phyloP scores from a whole-genome alignment of 1,140 invertebrate species.

The Brachionus manjavacas region DNA sequence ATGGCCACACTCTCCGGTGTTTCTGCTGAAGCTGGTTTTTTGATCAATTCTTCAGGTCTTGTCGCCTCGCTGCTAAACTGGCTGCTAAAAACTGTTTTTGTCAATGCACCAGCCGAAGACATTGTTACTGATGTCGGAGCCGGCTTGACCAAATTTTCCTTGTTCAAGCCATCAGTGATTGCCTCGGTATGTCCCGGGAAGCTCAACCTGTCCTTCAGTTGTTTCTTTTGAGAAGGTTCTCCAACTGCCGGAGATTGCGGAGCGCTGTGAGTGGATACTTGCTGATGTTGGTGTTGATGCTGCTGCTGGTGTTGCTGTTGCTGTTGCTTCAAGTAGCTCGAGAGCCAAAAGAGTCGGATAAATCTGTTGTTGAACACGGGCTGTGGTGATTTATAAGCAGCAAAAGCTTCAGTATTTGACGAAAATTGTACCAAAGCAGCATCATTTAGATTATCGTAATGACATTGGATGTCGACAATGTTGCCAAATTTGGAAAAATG shows the following conservation, averaged over 20 bases:
- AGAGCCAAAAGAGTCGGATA: slow-evolving; percentile 21
- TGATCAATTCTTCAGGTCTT: not conserved
- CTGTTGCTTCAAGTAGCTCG: not conserved
- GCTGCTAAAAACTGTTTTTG: slow-evolving; percentile 5
- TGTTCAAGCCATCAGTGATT: not conserved
- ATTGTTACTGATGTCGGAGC: not conserved
- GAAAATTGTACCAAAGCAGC: slow-evolving; percentile 20
- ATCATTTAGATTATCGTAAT: slow-evolving; percentile 17
- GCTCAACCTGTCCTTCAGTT: slow-evolving; percentile 1
- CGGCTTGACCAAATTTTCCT: slow-evolving; percentile 13
- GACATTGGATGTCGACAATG: slow-evolving; percentile 20
- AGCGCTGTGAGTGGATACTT: not conserved
- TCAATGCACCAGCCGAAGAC: not conserved
- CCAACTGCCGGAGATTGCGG: not conserved
- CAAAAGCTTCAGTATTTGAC: slow-evolving; percentile 22
- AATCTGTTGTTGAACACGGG: slow-evolving; percentile 38
- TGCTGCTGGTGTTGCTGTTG: not conserved
- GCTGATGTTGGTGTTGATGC: not conserved
- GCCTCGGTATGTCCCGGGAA: not conserved
- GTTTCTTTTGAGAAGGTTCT: not conserved
- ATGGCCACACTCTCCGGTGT: not conserved
- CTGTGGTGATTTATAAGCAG: slow-evolving; percentile 31
- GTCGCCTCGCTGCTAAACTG: not conserved
- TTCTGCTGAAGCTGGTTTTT: not conserved
- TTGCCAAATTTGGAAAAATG: slow-evolving; percentile 41